Conservation (phyloP, 2,888 invertebrate species). For the Hypsopygia costalis region DNA sequence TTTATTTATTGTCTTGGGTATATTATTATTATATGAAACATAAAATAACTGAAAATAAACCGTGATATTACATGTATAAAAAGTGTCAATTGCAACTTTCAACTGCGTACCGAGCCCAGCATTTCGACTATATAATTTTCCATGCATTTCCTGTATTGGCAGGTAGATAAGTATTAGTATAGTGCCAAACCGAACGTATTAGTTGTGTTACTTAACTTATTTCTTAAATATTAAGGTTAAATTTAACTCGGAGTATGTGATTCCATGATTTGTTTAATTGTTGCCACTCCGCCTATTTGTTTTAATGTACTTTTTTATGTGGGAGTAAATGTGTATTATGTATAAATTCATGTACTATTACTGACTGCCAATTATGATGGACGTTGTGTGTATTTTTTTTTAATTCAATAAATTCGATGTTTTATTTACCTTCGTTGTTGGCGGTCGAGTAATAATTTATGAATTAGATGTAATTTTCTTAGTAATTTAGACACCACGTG, state of each 20-base stretch:
- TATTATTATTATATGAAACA: too few species aligned
- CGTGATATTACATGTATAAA: too few species aligned
- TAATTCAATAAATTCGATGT: background rate
- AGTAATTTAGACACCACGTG: slow-evolving; percentile 15
- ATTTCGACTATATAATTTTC: slow-evolving; percentile 24
- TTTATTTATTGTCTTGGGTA: too few species aligned
- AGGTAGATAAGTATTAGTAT: slow-evolving; percentile 54
- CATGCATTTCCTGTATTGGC: slow-evolving; percentile 41
- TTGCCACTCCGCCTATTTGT: slow-evolving; percentile 62
- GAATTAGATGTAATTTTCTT: slow-evolving; percentile 21
- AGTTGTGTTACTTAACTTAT: slow-evolving; percentile 72
- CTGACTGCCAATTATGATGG: too few species aligned
- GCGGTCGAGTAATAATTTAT: background rate
- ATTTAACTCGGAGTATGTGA: slow-evolving; percentile 34
- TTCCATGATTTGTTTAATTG: slow-evolving; percentile 42
- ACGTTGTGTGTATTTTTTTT: too few species aligned
- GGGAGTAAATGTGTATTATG: slow-evolving; percentile 15
- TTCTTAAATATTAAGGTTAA: slow-evolving; percentile 36
- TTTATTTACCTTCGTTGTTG: background rate
- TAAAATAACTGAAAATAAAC: too few species aligned
- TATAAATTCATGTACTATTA: background rate
- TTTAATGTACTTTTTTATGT: slow-evolving; percentile 15
- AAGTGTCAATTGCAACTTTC: too few species aligned
- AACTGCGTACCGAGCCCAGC: slow-evolving; percentile 4
- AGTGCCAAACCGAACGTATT: slow-evolving; percentile 71